Conservation (phyloP, 2,888 invertebrate species). For the Netelia virgata region DNA sequence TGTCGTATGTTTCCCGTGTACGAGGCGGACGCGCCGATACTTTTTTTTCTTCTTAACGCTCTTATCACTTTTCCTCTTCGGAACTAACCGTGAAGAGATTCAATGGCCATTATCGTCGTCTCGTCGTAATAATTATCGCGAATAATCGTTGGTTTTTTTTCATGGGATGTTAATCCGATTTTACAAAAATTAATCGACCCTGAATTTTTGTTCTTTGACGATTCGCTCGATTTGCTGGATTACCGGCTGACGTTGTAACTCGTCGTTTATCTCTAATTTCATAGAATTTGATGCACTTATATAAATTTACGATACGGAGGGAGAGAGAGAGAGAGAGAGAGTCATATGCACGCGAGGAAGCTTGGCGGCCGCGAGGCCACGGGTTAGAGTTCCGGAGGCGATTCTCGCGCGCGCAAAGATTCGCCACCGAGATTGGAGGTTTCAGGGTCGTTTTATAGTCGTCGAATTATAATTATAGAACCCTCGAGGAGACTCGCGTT, state of each 20-base stretch:
- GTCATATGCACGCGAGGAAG: conserved; percentile 36
- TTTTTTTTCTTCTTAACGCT: too few relatives aligned
- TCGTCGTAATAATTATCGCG: too few relatives aligned
- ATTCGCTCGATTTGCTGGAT: too few relatives aligned
- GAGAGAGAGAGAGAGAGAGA: too few relatives aligned
- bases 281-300: conserved; percentile 26
- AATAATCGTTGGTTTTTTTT: neutral
- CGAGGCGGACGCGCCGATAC: too few relatives aligned
- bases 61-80: too few relatives aligned
- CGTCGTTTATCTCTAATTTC: conserved; percentile 5
- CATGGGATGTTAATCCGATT: neutral
- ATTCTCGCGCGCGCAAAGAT: conserved; percentile 26
- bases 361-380: conserved; percentile 47
- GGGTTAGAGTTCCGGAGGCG: conserved; percentile 53
- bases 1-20: too few relatives aligned
- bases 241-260: too few relatives aligned
- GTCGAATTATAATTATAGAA: conserved; percentile 46
- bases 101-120: too few relatives aligned
- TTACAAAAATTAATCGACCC: neutral
- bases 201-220: neutral
- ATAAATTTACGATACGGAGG: too few relatives aligned
- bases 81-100: too few relatives aligned
- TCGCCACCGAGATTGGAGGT: conserved; percentile 45
- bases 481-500: neutral
- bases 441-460: conserved; percentile 45